A percentile compares a stretch with the other conserved stretches of the same genome.
phyloP scores from a whole-genome alignment of 2,888 invertebrate species.

The Epistrophe grossulariae region DNA sequence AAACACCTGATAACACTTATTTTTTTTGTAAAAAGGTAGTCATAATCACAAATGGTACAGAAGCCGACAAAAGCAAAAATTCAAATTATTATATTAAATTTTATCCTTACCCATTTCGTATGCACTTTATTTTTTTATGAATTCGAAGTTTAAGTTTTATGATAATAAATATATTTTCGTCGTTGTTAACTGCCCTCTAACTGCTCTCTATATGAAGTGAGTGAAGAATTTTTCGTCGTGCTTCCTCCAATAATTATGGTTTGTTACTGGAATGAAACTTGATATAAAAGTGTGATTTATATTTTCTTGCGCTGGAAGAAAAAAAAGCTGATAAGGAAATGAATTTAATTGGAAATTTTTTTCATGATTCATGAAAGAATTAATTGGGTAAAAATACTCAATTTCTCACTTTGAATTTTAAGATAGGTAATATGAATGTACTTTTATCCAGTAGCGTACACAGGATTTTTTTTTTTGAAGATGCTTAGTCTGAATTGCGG shows the following conservation, averaged over 20 bases:
- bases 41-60: neutral
- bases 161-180: neutral
- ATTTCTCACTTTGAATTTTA: no score
- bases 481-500: no score
- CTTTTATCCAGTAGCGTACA: no score
- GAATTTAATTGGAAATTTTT: neutral
- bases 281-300: slow-evolving; percentile 3
- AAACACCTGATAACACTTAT: slow-evolving; percentile 10
- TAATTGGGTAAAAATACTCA: no score
- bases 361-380: neutral
- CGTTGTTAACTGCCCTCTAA: neutral
- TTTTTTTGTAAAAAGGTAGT: neutral
- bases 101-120: slow-evolving; percentile 23
- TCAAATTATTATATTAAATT: neutral
- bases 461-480: no score
- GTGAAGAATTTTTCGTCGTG: neutral
- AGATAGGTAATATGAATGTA: no score
- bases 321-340: neutral
- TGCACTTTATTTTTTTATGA: neutral
- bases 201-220: neutral
- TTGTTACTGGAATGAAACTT: neutral
- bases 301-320: neutral
- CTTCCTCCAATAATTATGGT: neutral
- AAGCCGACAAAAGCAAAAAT: neutral
- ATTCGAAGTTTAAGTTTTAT: neutral